Percentiles rank a stretch among this genome's conserved stretches.
Conservation (phyloP, 2,888 invertebrate genomes). For the Julus scanicus region DNA sequence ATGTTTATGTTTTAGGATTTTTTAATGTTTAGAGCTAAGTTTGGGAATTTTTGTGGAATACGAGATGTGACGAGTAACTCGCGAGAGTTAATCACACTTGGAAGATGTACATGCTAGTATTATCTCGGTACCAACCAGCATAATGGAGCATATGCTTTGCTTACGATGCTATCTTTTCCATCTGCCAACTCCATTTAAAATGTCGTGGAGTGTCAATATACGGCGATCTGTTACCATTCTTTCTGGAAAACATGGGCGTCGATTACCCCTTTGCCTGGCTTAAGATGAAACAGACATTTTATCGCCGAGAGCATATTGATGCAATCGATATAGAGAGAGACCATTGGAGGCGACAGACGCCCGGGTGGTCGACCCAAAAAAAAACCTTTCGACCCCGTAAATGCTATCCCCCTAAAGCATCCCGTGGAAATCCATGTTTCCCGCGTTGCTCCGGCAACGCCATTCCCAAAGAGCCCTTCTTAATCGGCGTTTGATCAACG, state of each 20-base stretch:
- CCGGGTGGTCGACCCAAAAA: background rate
- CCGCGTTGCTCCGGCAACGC: background rate
- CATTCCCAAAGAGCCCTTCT: constrained; percentile 21
- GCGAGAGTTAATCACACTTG: too few relatives aligned
- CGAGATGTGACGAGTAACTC: too few relatives aligned
- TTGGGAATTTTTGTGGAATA: too few relatives aligned
- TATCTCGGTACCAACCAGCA: too few relatives aligned
- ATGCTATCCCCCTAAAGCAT: background rate
- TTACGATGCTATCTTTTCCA: too few relatives aligned
- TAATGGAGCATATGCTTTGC: too few relatives aligned
- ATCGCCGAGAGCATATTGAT: background rate
- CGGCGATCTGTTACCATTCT: too few relatives aligned
- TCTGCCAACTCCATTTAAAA: too few relatives aligned
- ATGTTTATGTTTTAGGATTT: too few relatives aligned
- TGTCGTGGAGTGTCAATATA: too few relatives aligned
- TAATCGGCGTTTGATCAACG: constrained; percentile 16
- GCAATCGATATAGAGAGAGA: background rate
- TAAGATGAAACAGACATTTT: background rate
- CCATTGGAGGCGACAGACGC: background rate
- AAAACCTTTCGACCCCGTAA: background rate
- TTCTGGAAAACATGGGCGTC: background rate
- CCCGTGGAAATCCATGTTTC: background rate
- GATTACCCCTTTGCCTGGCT: background rate
- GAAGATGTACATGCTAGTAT: too few relatives aligned
- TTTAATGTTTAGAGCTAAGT: too few relatives aligned